Evolutionary conservation across 1,140 invertebrate species (phyloP), one percentile per base, ranked within the genome.

Genomic region (Hylaeus volcanicus): DNA sequence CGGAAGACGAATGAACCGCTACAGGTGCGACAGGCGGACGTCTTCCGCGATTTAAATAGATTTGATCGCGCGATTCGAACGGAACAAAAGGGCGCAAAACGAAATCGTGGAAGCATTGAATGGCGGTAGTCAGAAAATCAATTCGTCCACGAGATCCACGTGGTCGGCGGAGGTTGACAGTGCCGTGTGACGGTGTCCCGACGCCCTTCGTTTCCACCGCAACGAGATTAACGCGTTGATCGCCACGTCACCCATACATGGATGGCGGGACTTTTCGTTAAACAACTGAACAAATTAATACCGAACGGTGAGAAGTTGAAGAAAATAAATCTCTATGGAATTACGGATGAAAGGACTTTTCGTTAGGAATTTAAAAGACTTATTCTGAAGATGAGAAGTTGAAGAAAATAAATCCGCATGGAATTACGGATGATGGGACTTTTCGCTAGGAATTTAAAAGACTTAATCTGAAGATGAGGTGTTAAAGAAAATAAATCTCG

Each of bases 171-270:
- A 55, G 66, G 12, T 12, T 58, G 58, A 53, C 56, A 43, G 56
- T 11, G 53, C 37, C 15, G 39, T 48, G 68, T 43, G 48, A 72
- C 12, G 37, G 45, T 4, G 6, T 12, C 37, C n/a, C 14, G n/a
- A 5, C n/a, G 77, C 41, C 70, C 61, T 55, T 79, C 60, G 63
- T 74, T 80, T 53, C 1, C 83, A 65, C 71, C 84, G 79, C 86
- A 88, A 85, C 79, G 69, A 80, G 81, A 88, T 88, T 88, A 89
- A 86, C 79, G 74, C 84, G 74, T 53, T 79, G 68, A 26, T 26
- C 55, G 81, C 73, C 75, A 81, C 73, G 26, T 26, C 26, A 26
- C 26, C 26, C 26, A 26, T 26, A 26, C 0, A 26, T 26, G 26
- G 26, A 26, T 26, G 26, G 26, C 26, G 0, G 26, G 26, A 26